Percentiles rank a stretch among this genome's conserved stretches.
Conservation (phyloP, 2,113 vertebrate genomes). For the Girardinichthys multiradiatus region DNA sequence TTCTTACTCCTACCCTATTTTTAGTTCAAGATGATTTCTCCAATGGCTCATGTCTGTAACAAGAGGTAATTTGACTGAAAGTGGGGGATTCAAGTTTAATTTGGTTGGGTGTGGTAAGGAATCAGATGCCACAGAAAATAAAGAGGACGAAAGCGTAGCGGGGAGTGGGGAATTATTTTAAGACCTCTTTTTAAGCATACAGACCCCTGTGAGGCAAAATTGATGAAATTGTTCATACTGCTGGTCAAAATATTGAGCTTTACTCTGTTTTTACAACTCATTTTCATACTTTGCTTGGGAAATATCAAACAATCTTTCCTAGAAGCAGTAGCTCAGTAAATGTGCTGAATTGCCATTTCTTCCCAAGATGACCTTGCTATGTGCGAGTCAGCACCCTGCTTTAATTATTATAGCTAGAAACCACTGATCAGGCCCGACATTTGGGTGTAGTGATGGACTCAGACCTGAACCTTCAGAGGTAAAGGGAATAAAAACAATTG, state of each 20-base stretch:
- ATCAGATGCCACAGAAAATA: slow-evolving; percentile 16
- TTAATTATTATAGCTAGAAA: slow-evolving; percentile 26
- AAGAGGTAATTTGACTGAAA: slow-evolving; percentile 58
- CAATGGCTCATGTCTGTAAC: slow-evolving; percentile 68
- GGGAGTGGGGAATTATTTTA: slow-evolving; percentile 15
- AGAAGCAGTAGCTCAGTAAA: slow-evolving; percentile 57
- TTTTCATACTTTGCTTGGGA: slow-evolving; percentile 55
- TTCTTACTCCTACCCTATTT: slow-evolving; percentile 70
- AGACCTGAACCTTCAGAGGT: too few species aligned
- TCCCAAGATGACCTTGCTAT: slow-evolving; percentile 53
- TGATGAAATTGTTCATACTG: slow-evolving; percentile 30
- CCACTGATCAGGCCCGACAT: not conserved
- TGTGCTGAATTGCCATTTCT: slow-evolving; percentile 48
- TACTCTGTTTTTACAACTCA: slow-evolving; percentile 37
- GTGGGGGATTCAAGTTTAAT: slow-evolving; percentile 62
- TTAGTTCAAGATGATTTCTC: slow-evolving; percentile 72
- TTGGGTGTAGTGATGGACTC: too few species aligned
- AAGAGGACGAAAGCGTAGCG: slow-evolving; percentile 9
- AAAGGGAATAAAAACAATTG: too few species aligned
- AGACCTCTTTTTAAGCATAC: slow-evolving; percentile 38
- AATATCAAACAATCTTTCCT: slow-evolving; percentile 44
- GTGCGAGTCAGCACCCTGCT: too few species aligned
- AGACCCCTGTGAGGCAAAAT: slow-evolving; percentile 41
- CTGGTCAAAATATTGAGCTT: slow-evolving; percentile 26
- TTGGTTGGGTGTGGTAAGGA: slow-evolving; percentile 47